Conservation (phyloP, 2,888 invertebrate genomes). For the Lithosia quadra region DNA sequence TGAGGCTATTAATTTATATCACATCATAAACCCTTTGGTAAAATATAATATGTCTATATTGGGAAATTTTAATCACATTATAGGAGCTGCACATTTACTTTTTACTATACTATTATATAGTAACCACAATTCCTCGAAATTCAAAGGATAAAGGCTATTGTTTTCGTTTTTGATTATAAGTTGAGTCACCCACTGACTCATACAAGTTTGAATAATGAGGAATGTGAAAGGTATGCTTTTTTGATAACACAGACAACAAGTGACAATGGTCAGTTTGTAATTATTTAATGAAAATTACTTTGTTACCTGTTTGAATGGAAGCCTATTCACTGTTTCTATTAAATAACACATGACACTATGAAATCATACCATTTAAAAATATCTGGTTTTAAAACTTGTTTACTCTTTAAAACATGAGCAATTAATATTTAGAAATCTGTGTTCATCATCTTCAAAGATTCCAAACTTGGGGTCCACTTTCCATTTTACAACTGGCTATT, state of each 20-base stretch:
- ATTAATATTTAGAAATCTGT: background rate
- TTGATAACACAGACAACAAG: conserved; percentile 11
- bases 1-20: background rate
- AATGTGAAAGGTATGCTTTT: conserved; percentile 27
- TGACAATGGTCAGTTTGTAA: conserved; percentile 13
- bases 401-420: no score
- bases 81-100: no score
- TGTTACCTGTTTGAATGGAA: background rate
- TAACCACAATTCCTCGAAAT: background rate
- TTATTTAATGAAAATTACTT: background rate
- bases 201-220: conserved; percentile 20
- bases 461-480: background rate
- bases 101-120: background rate
- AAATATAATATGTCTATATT: background rate
- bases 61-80: no score
- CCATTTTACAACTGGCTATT: background rate
- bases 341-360: background rate
- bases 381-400: no score
- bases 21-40: background rate
- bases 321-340: background rate
- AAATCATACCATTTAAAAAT: no score
- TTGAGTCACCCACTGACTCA: conserved; percentile 38
- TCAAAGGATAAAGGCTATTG: conserved; percentile 7
- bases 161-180: conserved; percentile 9
- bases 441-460: background rate